Percentiles rank a stretch among this genome's conserved stretches.
These are phyloP conservation scores for Phaethornis superciliosus DNA, from an alignment of 2,113 vertebrate genomes.

Conservation along the genomic window DNA sequence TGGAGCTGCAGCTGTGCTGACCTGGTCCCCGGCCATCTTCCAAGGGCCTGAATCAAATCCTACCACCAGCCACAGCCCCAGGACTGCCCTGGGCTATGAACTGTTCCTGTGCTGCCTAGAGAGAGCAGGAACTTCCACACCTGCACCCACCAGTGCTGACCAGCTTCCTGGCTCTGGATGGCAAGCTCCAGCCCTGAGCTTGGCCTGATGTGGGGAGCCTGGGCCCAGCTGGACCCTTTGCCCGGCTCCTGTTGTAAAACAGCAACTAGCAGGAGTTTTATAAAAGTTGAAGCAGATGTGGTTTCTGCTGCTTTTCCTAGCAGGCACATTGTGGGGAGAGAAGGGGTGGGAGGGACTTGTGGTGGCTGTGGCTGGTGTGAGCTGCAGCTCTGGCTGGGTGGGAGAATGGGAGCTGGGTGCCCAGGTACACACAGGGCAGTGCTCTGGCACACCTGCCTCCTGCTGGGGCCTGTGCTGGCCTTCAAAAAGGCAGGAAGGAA, in stretches of 20 bases:
- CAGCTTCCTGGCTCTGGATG: not conserved
- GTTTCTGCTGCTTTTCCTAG: not conserved
- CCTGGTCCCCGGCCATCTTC: not conserved
- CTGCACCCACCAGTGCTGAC: not conserved
- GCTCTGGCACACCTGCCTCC: too few relatives aligned
- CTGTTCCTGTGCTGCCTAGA: not conserved
- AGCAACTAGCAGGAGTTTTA: slow-evolving; percentile 61
- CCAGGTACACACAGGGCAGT: too few relatives aligned
- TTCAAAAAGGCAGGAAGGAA: not conserved
- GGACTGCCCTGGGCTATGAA: not conserved
- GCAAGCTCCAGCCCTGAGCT: not conserved
- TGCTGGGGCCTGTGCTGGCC: not conserved
- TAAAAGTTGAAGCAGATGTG: slow-evolving; percentile 52
- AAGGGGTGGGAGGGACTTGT: not conserved
- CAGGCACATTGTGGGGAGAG: not conserved
- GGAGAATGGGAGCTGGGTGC: not conserved
- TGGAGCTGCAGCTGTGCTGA: slow-evolving; percentile 4
- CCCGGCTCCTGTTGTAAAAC: slow-evolving; percentile 32
- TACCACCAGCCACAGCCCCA: not conserved
- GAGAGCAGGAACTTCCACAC: not conserved
- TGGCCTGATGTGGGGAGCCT: not conserved
- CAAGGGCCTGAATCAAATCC: slow-evolving; percentile 23
- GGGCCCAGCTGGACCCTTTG: not conserved
- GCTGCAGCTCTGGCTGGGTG: not conserved
- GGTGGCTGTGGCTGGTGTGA: not conserved